phyloP scores from a whole-genome alignment of 2,888 invertebrate genomes.

The Lasioglossum calceatum region DNA sequence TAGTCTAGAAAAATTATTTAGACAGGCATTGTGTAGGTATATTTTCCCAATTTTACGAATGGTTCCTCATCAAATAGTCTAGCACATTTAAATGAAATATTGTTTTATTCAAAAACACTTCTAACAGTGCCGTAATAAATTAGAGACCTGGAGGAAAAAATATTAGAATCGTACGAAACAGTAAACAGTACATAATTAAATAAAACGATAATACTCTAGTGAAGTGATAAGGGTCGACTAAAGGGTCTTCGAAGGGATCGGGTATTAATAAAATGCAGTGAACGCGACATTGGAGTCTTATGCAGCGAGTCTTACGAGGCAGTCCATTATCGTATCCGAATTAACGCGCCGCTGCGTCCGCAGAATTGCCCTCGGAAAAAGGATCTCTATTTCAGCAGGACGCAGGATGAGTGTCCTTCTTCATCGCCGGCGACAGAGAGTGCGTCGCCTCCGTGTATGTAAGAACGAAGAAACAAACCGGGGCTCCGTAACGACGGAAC shows the following conservation, averaged over 20 bases:
- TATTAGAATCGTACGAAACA: background rate
- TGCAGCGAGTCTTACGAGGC: conserved; percentile 19
- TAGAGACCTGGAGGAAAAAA: background rate
- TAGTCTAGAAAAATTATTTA: background rate
- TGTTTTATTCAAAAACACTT: background rate
- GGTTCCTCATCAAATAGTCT: background rate
- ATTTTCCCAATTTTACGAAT: background rate
- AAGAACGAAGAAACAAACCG: conserved; percentile 65
- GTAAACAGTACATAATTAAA: background rate
- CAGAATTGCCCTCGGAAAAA: conserved; percentile 48
- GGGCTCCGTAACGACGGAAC: conserved; percentile 73
- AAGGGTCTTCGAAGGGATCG: background rate
- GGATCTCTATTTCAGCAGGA: conserved; percentile 12
- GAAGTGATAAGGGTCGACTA: background rate
- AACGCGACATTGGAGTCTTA: conserved; percentile 1
- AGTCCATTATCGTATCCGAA: conserved; percentile 47
- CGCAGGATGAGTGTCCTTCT: conserved; percentile 19
- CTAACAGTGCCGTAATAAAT: background rate
- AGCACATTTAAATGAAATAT: background rate
- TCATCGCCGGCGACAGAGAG: conserved; percentile 16
- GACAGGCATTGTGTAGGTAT: background rate
- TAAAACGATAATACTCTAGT: background rate
- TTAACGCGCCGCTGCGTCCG: conserved; percentile 54
- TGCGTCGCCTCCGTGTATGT: conserved; percentile 38
- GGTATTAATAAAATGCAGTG: conserved; percentile 17